Base-by-base conservation (phyloP, 2,113 vertebrate genomes). In the Centropristis striata region DNA sequence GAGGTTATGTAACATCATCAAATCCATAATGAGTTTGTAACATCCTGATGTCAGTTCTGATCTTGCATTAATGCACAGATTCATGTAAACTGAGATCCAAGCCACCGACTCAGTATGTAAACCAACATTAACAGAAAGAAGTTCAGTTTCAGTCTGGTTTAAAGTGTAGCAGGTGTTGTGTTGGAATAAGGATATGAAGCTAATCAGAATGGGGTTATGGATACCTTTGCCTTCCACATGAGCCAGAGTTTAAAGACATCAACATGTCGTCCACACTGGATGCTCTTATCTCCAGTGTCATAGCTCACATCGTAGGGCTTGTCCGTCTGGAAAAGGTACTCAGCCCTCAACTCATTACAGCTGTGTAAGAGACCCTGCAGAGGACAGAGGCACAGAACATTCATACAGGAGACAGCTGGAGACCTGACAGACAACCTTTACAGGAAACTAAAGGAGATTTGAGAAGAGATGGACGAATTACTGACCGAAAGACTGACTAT, bases 161-260 rank as follows among this genome's bases (percentile, higher is more conserved):
- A n/a, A 18, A 28, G 21, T 8, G 44, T 8, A 27, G 15, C 23
- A 28, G 15, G 32, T 41, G 15, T 15, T 7, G 7, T 10, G 57
- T 60, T 20, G 21, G n/a, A 39, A 44, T 16, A 16, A 36, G 20
- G 12, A n/a, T 9, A 16, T n/a, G n/a, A n/a, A n/a, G n/a, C n/a
- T n/a, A n/a, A n/a, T n/a, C 53, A 16, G 5, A 36, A 5, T 50
- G 15, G 18, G 20, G 13, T 68, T 39, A 55, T 13, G 3, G 23
- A 53, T 86, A 95, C 92, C 90, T 95, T 96, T 37, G 92, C 89
- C 81, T 95, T 96, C 93, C 88, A 95, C 91, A 94, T 96, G 57
- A 96, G 85, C 90, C 89, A 95, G 4, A 95, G 85, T 50, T 95
- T 96, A 66, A 96, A 95, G 66, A 92, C 57, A 23, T 94, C 92